Evolutionary conservation across 2,113 vertebrate genomes (phyloP), one percentile per base, ranked within the genome.

Genomic region (Corynorhinus townsendii): DNA sequence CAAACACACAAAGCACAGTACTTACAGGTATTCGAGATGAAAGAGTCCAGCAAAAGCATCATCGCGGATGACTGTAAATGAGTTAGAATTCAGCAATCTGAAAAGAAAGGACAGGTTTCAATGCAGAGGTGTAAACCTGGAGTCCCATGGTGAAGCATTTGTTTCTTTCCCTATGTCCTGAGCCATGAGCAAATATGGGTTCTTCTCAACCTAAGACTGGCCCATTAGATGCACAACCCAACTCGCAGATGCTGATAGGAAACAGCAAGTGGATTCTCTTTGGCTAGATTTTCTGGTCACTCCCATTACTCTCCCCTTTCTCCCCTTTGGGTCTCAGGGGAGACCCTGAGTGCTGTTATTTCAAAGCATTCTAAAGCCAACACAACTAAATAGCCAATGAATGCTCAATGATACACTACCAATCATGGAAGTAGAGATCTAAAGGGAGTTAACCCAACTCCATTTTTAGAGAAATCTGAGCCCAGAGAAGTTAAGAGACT

Each of bases 1-100:
- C 92, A 95, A 49, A 45, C 4, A 81, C 45, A 95, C 75, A 91
- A 96, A 96, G 71, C 79, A n/a, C 33, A 84, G 40, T 95, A 99
- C 99, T 99, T 98, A 99, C 99, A 99, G 98, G 97, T 99, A 99
- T 95, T 99, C 99, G 4, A 99, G 99, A 96, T 99, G 99, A 85
- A 99, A 98, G 90, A 99, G 99, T 40, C 99, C 99, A 95, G 99
- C 98, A 96, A 99, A 99, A n/a, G 99, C 99, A 97, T 99, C 99
- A 75, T 99, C 99, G 91, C 99, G 98, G 97, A 99, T 98, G 96
- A 99, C 98, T 17, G 99, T 99, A 43, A 99, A 99, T 47, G 99
- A 99, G 98, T 99, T 99, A 92, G 99, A 99, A 98, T 99, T 99
- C 97, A 99, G 98, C 98, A 99, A 98, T 86, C 99, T 99, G 98